Percentiles rank a stretch among this genome's conserved stretches.
These are phyloP conservation scores for Eueremaeus valkanovi DNA, from an alignment of 2,888 invertebrate species.

Conservation along the genomic window DNA sequence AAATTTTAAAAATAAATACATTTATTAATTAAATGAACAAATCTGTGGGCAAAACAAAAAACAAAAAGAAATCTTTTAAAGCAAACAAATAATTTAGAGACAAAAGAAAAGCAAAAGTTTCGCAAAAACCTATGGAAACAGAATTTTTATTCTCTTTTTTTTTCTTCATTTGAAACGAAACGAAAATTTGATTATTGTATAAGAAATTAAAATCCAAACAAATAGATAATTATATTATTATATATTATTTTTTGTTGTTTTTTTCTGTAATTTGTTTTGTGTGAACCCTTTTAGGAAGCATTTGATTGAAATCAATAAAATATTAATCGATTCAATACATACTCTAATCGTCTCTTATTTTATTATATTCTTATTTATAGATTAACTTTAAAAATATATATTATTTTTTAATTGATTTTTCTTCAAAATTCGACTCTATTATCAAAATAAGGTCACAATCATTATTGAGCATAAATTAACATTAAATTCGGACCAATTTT, in stretches of 20 bases:
- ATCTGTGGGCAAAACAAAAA: background rate
- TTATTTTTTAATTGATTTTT: background rate
- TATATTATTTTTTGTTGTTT: constrained; percentile 11
- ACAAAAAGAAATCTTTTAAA: background rate
- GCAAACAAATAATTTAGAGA: background rate
- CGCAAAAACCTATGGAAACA: background rate
- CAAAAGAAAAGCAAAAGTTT: too few species aligned
- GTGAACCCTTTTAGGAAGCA: constrained; percentile 30
- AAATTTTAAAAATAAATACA: background rate
- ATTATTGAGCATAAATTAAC: background rate
- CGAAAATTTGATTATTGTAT: background rate
- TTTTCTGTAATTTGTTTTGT: constrained; percentile 32
- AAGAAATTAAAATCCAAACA: background rate
- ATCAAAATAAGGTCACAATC: constrained; percentile 5
- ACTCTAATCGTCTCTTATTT: constrained; percentile 8
- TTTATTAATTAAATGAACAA: background rate
- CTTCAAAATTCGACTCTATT: background rate
- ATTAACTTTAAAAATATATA: background rate
- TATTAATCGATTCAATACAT: constrained; percentile 32
- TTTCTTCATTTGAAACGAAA: constrained; percentile 19
- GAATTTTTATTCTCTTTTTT: too few species aligned
- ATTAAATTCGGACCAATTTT: background rate
- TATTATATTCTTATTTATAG: background rate
- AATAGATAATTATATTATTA: constrained; percentile 7
- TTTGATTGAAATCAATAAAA: constrained; percentile 32